A percentile compares a stretch with the other conserved stretches of the same genome.
These are phyloP conservation scores for Zygogramma bicolorata DNA, from an alignment of 2,888 invertebrate species.

Conservation along the genomic window DNA sequence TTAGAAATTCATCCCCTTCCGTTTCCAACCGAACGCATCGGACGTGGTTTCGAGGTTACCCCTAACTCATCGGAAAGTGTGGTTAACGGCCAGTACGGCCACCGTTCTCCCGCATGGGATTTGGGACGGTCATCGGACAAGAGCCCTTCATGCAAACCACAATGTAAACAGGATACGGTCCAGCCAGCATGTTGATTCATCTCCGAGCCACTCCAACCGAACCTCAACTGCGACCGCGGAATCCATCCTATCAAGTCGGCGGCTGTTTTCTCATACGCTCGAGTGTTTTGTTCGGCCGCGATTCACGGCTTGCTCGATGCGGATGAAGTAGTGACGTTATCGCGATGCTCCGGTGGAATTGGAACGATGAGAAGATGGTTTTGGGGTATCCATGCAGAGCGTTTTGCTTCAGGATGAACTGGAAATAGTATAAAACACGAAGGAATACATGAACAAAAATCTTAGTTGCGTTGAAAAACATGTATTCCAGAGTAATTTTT, in stretches of 20 bases:
- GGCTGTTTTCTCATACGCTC: neutral
- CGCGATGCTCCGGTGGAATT: neutral
- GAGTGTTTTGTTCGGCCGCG: neutral
- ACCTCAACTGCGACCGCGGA: neutral
- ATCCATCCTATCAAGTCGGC: neutral
- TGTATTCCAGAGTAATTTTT: too few species aligned
- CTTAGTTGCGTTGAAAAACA: too few species aligned
- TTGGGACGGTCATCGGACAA: neutral
- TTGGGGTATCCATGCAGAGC: neutral
- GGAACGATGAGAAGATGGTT: too few species aligned
- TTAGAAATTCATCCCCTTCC: too few species aligned
- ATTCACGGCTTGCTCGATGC: neutral
- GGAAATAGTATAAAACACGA: too few species aligned
- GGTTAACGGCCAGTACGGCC: neutral
- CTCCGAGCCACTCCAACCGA: neutral
- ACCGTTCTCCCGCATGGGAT: neutral
- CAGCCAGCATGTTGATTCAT: conserved; percentile 3
- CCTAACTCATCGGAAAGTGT: neutral
- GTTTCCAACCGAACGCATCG: too few species aligned
- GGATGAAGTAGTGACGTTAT: neutral
- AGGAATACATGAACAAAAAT: too few species aligned
- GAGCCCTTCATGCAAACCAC: neutral
- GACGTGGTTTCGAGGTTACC: neutral
- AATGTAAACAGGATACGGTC: neutral
- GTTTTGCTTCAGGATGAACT: neutral